Conservation (phyloP, 1,140 invertebrate species). For the Brachionus rubens region DNA sequence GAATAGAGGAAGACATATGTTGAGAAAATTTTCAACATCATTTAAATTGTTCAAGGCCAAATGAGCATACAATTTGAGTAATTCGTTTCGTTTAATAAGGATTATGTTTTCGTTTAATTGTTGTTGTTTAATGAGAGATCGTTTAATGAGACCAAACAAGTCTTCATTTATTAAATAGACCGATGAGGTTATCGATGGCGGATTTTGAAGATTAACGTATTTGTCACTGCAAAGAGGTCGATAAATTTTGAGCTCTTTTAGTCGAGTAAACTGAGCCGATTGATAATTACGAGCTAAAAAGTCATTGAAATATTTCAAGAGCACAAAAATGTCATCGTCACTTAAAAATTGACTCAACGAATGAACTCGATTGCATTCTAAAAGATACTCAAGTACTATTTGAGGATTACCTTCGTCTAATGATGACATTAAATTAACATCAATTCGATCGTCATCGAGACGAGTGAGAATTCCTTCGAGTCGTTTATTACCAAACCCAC, state of each 20-base stretch:
- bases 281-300: constrained; percentile 21
- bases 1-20: constrained; percentile 28
- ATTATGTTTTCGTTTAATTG: background rate
- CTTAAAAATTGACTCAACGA: constrained; percentile 20
- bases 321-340: constrained; percentile 37
- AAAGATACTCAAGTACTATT: constrained; percentile 27
- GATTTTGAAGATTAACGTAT: background rate
- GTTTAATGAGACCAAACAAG: background rate
- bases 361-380: constrained; percentile 8
- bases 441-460: constrained; percentile 35
- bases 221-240: background rate
- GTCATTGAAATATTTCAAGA: constrained; percentile 45
- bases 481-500: constrained; percentile 26
- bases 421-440: background rate
- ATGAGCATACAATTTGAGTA: constrained; percentile 35
- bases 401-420: constrained; percentile 28
- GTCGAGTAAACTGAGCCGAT: background rate
- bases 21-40: constrained; percentile 28
- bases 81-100: background rate
- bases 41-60: constrained; percentile 1
- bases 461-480: constrained; percentile 18
- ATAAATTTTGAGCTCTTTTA: constrained; percentile 31
- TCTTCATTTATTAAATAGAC: constrained; percentile 38
- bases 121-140: constrained; percentile 10
- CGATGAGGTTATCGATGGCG: background rate